Evolutionary conservation across 1,140 invertebrate species (phyloP).

Genomic region (Halictus rubicundus): DNA sequence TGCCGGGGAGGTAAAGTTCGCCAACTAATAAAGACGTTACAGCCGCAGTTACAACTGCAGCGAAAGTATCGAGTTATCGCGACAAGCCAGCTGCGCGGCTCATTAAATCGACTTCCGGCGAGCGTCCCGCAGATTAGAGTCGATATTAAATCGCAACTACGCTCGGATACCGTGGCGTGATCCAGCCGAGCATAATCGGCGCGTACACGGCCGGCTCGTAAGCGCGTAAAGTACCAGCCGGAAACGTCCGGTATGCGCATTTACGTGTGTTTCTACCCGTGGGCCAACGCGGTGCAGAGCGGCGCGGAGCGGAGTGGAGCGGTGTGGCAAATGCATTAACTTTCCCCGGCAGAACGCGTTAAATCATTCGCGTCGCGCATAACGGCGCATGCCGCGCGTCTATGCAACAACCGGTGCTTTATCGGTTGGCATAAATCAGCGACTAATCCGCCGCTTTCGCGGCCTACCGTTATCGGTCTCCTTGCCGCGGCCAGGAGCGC

Average conservation of each 20-base stretch:
- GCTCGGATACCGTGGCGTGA: not conserved
- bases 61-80: not conserved
- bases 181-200: constrained; percentile 11
- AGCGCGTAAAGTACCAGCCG: constrained; percentile 25
- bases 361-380: constrained; percentile 36
- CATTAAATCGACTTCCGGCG: constrained; percentile 12
- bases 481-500: not conserved
- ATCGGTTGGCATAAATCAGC: constrained; percentile 69
- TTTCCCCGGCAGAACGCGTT: constrained; percentile 27
- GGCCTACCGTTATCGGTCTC: constrained; percentile 29
- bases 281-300: not conserved
- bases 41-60: not conserved
- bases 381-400: constrained; percentile 15
- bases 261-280: not conserved
- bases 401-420: constrained; percentile 45
- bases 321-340: constrained; percentile 18
- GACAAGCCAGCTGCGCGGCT: not conserved
- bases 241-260: constrained; percentile 8
- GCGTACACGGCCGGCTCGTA: constrained; percentile 2
- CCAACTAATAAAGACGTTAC: not conserved
- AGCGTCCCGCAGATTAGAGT: constrained; percentile 6
- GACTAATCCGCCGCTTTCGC: constrained; percentile 61
- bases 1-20: too few relatives aligned
- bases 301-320: too few relatives aligned
- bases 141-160: constrained; percentile 37